Base-by-base conservation (phyloP, 2,113 vertebrate genomes). In the Probosciger aterrimus region DNA sequence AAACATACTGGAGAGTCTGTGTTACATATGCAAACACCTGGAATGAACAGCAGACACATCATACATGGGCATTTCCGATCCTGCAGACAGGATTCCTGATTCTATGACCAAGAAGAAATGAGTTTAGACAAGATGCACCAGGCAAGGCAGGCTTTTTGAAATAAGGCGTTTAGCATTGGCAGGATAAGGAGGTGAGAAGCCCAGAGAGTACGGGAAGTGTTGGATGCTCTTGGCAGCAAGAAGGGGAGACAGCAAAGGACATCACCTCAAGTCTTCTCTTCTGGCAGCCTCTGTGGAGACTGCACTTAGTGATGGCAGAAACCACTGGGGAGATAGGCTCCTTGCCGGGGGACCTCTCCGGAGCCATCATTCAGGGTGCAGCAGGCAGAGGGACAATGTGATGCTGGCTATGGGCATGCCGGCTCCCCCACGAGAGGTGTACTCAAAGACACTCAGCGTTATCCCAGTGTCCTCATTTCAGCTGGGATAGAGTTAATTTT, bases 21-120 rank as follows among this genome's bases (percentile, higher is more conserved):
- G 37, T 28, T 37, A 7, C 19, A 3, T 0, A 13, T 3, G 9
- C 0, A 0, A n/a, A 27, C 15, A 55, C 31, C 60, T 11, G 31
- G 37, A 86, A 81, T 16, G 77, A 84, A n/a, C 1, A 63, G 55
- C 46, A 65, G 86, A 59, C 39, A 47, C 33, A 9, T 2, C 0
- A 0, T 16, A 50, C 2, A 2, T 33, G 59, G 59, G 71, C 80
- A 81, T 37, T 83, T 63, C 76, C 22, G 47, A 18, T 44, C 37
- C 65, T 74, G 53, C 74, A 67, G 64, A n/a, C 22, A 31, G 24
- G 43, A 37, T 4, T 20, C 39, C 15, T 37, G 39, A 33, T 27
- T 37, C 52, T 8, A 25, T 7, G 17, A 28, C 18, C 53, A 53
- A 49, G 57, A 27, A 52, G 24, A 69, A 73, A 73, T 12, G 8